phyloP scores from a whole-genome alignment of 1,140 invertebrate species.

The Oreohelix idahoensis region DNA sequence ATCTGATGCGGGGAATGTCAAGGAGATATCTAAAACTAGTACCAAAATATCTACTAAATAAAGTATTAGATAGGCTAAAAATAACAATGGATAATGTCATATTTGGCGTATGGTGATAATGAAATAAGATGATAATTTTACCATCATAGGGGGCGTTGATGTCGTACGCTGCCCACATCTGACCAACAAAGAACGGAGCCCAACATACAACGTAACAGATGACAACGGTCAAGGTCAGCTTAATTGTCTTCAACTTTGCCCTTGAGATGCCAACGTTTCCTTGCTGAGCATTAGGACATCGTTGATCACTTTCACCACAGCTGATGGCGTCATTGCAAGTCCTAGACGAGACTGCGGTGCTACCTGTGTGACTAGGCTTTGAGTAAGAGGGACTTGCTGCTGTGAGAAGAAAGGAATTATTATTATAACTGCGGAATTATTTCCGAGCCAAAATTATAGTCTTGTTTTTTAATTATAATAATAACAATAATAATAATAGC shows the following conservation, averaged over 20 bases:
- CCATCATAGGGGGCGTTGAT: conserved; percentile 53
- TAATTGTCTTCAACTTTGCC: conserved; percentile 83
- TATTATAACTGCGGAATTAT: too few species aligned
- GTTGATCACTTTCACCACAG: background rate
- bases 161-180: conserved; percentile 70
- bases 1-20: too few species aligned
- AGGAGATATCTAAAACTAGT: too few species aligned
- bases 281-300: background rate
- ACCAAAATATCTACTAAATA: too few species aligned
- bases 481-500: too few species aligned
- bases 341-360: background rate
- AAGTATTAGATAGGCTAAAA: too few species aligned
- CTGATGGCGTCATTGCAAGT: background rate
- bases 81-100: too few species aligned
- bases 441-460: too few species aligned
- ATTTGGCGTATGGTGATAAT: too few species aligned
- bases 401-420: background rate
- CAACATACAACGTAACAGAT: conserved; percentile 83
- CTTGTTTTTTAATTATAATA: too few species aligned
- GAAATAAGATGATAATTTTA: conserved; percentile 48
- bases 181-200: conserved; percentile 80
- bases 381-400: background rate
- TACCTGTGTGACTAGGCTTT: background rate
- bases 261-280: conserved; percentile 50
- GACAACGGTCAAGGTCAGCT: conserved; percentile 84